Base-by-base conservation (phyloP, 2,797 vertebrate species). In the Intellagama lesueurii region DNA sequence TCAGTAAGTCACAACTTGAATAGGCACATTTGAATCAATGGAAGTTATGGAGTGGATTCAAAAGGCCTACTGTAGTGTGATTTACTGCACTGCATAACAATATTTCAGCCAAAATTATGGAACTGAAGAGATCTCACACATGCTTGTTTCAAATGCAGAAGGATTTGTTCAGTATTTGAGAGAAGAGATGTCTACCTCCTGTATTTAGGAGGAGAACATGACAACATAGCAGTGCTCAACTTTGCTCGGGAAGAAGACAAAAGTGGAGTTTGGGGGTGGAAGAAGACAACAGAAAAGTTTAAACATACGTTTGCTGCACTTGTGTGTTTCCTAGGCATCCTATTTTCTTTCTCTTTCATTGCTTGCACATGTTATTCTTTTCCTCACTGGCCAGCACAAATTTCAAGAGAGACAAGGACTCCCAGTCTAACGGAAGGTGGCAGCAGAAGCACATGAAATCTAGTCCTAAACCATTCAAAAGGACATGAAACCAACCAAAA, bases 371-470 rank as follows among this genome's bases (percentile, higher is more conserved):
- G 4, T 56, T 56, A 14, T 8, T 56, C 52, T 40, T 56, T 14
- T 2, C 52, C 12, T 56, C 52, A 56, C 12, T 56, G 52, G 52
- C 12, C 52, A 69, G 60, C 30, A 66, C 26, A 9, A 64, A 75
- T 81, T 64, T 64, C 75, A 91, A 40, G 32, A 76, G 32, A 81
- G 66, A 52, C 11, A 22, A 24, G 26, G 28, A 78, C 68, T 14
- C 32, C 2, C n/a, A 66, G 17, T 49, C 12, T 87, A 87, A 91
- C 96, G 32, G 87, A 94, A 95, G 96, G 83, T 95, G 95, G 95
- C 94, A 94, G 94, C 92, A 96, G 83, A 0, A 8, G 91, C 91
- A 87, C 0, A n/a, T 0, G 0, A 64, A 91, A 94, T 64, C 60
- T 6, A 16, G 0, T 0, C 0, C 75, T 7, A 75, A 87, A 44